Conservation (phyloP, 2,888 invertebrate species). For the Sinohyriopsis cumingii region DNA sequence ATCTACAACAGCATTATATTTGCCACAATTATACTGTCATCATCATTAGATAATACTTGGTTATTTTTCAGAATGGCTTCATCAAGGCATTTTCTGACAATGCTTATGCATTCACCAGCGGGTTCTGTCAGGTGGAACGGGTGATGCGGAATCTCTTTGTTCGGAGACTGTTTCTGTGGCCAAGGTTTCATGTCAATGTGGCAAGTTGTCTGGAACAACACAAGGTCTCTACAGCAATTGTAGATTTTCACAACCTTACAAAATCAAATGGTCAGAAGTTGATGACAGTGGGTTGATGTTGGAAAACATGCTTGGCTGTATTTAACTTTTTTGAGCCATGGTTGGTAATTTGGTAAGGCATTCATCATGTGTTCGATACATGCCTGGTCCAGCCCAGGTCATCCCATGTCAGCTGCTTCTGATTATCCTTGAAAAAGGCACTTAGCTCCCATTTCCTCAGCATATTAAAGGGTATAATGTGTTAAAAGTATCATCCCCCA, state of each 20-base stretch:
- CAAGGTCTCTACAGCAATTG: slow-evolving; percentile 73
- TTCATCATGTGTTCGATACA: too few relatives aligned
- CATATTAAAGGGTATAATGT: too few relatives aligned
- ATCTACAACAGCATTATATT: too few relatives aligned
- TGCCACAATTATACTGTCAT: too few relatives aligned
- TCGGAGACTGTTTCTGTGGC: slow-evolving; percentile 92
- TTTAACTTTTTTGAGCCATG: too few relatives aligned
- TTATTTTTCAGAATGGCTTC: slow-evolving; percentile 83
- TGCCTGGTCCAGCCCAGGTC: too few relatives aligned
- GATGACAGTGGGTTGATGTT: not conserved
- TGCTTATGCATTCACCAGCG: slow-evolving; percentile 90
- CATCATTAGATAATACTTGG: slow-evolving; percentile 1
- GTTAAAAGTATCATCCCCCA: too few relatives aligned
- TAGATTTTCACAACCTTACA: not conserved
- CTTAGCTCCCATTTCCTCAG: too few relatives aligned
- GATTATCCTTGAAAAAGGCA: too few relatives aligned
- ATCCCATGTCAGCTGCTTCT: too few relatives aligned
- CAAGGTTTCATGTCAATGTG: slow-evolving; percentile 84
- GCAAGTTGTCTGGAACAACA: slow-evolving; percentile 77
- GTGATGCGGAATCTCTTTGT: slow-evolving; percentile 96
- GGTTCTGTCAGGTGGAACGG: slow-evolving; percentile 91
- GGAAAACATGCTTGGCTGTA: too few relatives aligned
- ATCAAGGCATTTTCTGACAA: slow-evolving; percentile 95
- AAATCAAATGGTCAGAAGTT: not conserved
- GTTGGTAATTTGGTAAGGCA: too few relatives aligned